These are phyloP conservation scores for Periophthalmus magnuspinnatus DNA, from an alignment of 2,797 vertebrate species.

Conservation along the genomic window DNA sequence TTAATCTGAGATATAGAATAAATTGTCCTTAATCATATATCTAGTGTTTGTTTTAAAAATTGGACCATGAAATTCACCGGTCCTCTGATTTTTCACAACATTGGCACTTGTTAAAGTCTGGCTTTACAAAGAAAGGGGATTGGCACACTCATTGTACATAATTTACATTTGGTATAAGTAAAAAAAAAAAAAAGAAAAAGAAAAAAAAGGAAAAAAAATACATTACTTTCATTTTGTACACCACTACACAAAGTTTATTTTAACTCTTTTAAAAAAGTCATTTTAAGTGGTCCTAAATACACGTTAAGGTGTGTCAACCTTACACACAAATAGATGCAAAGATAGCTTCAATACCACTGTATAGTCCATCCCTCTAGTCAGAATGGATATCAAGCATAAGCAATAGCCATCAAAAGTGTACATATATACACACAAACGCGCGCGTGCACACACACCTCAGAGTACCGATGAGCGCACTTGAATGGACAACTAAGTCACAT, in stretches of 20 bases:
- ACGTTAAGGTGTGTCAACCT: slow-evolving; percentile 65
- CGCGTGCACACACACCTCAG: slow-evolving; percentile 41
- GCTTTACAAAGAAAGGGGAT: slow-evolving; percentile 83
- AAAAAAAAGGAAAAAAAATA: slow-evolving; percentile 56
- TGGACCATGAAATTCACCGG: slow-evolving; percentile 82
- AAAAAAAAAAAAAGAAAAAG: slow-evolving; percentile 59
- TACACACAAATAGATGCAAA: slow-evolving; percentile 41
- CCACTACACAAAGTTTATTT: slow-evolving; percentile 74
- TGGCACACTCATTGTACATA: slow-evolving; percentile 89
- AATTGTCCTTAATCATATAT: slow-evolving; percentile 73
- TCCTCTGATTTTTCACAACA: slow-evolving; percentile 82
- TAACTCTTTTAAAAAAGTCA: slow-evolving; percentile 65
- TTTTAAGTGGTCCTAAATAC: slow-evolving; percentile 73
- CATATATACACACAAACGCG: slow-evolving; percentile 26
- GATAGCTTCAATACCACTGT: slow-evolving; percentile 71
- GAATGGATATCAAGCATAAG: slow-evolving; percentile 71
- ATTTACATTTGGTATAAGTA: slow-evolving; percentile 84
- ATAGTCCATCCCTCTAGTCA: slow-evolving; percentile 59
- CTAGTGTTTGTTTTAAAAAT: slow-evolving; percentile 84
- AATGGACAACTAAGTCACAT: slow-evolving; percentile 63
- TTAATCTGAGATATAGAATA: slow-evolving; percentile 81
- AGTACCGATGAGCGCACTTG: slow-evolving; percentile 68
- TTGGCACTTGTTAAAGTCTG: slow-evolving; percentile 89
- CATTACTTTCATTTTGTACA: slow-evolving; percentile 81
- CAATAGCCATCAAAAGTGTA: slow-evolving; percentile 66